Conservation (phyloP, 2,113 vertebrate genomes). For the Otolemur garnettii region DNA sequence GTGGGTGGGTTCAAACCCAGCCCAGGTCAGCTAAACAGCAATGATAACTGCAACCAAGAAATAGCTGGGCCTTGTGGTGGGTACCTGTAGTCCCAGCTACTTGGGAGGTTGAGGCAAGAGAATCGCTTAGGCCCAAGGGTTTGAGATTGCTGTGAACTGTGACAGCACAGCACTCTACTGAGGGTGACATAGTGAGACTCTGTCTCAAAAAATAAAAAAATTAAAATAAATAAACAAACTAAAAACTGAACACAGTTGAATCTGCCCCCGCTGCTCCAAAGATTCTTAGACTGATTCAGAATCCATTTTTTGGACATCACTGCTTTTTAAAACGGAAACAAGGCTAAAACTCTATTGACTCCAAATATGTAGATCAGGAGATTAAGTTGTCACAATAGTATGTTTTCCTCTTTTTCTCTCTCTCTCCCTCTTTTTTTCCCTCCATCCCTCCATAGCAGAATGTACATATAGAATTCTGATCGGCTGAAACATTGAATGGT, state of each 20-base stretch:
- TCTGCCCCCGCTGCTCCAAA: neutral
- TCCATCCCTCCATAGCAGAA: neutral
- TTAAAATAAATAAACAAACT: neutral
- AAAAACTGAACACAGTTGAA: neutral
- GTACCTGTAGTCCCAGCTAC: no score
- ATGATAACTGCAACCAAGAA: no score
- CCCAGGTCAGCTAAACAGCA: no score
- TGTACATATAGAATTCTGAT: constrained; percentile 17
- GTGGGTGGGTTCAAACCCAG: no score
- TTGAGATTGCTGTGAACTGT: no score
- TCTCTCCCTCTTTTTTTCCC: neutral
- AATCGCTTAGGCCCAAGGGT: no score
- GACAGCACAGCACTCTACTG: no score
- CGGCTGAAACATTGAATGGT: neutral
- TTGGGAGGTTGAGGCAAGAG: no score
- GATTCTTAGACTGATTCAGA: neutral
- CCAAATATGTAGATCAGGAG: neutral
- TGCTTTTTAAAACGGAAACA: neutral
- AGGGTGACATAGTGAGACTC: no score
- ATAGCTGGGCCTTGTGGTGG: no score
- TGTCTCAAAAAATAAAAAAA: no score
- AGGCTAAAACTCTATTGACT: neutral
- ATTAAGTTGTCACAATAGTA: neutral
- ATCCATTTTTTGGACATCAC: neutral
- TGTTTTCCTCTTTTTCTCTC: neutral